Conservation (phyloP, 2,888 invertebrate species). For the Timema podura region DNA sequence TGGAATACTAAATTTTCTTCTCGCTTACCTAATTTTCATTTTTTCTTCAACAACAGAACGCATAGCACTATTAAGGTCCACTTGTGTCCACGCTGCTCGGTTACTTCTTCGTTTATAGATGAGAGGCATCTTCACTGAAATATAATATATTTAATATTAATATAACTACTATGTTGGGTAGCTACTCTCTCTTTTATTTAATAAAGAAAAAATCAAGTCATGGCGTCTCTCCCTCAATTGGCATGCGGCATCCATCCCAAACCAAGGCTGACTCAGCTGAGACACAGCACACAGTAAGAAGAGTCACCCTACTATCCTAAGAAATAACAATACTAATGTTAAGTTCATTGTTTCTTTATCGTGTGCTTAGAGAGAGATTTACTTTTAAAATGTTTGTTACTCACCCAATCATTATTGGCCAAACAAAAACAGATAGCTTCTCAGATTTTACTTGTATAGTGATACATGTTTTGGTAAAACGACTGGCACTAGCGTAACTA, state of each 20-base stretch:
- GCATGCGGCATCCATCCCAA: conserved; percentile 2
- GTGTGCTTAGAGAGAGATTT: not conserved
- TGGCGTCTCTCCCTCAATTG: not conserved
- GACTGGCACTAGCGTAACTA: not conserved
- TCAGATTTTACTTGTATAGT: not conserved
- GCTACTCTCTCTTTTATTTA: not conserved
- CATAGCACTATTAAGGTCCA: not conserved
- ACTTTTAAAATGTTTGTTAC: not conserved
- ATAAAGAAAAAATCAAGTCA: not conserved
- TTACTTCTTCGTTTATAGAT: not conserved
- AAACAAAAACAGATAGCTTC: not conserved
- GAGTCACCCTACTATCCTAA: not conserved
- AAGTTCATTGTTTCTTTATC: conserved; percentile 38
- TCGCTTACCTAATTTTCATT: conserved; percentile 10
- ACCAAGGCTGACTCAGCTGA: not conserved
- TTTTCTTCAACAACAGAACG: conserved; percentile 2
- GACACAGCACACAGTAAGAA: not conserved
- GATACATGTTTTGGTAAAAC: not conserved
- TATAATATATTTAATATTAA: not conserved
- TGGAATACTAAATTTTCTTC: conserved; percentile 7
- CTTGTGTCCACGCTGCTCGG: conserved; percentile 5
- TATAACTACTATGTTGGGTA: not conserved
- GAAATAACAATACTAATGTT: not conserved
- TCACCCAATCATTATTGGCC: not conserved
- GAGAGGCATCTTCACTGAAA: not conserved